Base-by-base conservation (phyloP, 2,888 invertebrate species). In the Polyommatus iphigenia region DNA sequence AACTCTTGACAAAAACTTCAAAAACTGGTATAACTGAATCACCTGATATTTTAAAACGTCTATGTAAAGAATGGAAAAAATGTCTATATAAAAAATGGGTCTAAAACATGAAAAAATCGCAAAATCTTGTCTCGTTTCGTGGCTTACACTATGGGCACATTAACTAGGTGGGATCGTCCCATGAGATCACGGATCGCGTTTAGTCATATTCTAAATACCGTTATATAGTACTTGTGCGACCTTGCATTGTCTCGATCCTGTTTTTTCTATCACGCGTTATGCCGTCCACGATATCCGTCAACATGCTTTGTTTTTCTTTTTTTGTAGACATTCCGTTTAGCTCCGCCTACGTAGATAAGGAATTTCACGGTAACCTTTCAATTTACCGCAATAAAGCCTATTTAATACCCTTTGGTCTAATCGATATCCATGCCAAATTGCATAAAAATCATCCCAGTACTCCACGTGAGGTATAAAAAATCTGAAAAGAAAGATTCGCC, bases 171-270 rank as follows among this genome's bases (percentile, higher is more conserved):
- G 62, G 62, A 62, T 62, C 24, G 62, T 62, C 62, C 62, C 62
- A 62, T 62, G 62, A 62, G 62, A 62, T 62, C 62, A 62, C 24
- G 3, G 1, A 1, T 24, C 3, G 2, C 3, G 20, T 62, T 62
- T 13, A 24, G 62, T 24, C 10, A 62, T 62, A 62, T 24, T 24
- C 62, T 72, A 7, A 72, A 41, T 72, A 72, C 72, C 72, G 72
- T 72, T 72, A 72, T 72, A 72, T 2, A 20, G 10, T 41, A 72
- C 36, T 72, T 8, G 41, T 8, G 8, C 72, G 36, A 72, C 72
- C 72, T 72, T 72, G 72, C 72, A 72, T 72, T 72, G 72, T 72
- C 41, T 41, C 41, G 20, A 20, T 41, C 72, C 72, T 72, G 72
- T 41, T 72, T 72, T 72, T 71, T 72, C 72, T 72, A 72, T 72